A percentile compares a stretch with the other conserved stretches of the same genome.
phyloP scores from a whole-genome alignment of 92 coral and sea anemone genomes.

The Parazoanthus swiftii region DNA sequence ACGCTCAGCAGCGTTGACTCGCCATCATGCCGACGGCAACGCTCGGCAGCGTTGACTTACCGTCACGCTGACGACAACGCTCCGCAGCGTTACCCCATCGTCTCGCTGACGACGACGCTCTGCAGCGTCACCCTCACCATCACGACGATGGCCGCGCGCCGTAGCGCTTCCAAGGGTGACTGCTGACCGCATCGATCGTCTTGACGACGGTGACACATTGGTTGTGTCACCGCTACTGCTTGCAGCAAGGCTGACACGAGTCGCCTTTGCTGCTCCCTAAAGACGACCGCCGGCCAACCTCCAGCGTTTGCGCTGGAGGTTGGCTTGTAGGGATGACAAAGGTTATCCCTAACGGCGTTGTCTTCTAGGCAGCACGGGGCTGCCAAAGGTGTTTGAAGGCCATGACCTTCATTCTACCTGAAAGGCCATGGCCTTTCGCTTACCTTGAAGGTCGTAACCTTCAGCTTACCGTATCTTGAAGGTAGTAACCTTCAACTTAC shows the following conservation, averaged over 20 bases:
- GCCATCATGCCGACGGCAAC: not conserved
- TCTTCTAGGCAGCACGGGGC: too few relatives aligned
- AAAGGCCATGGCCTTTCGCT: too few relatives aligned
- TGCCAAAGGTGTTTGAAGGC: too few relatives aligned
- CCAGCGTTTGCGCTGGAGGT: not conserved
- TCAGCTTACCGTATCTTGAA: too few relatives aligned
- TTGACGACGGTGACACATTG: conserved; percentile 6
- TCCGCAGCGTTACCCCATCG: conserved; percentile 11
- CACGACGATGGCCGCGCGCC: conserved; percentile 8
- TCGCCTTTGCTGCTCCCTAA: not conserved
- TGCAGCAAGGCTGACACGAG: not conserved
- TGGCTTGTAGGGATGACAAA: too few relatives aligned
- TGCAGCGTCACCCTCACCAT: conserved; percentile 11
- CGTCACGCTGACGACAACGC: not conserved
- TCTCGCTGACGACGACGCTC: conserved; percentile 5
- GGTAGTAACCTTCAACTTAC: too few relatives aligned
- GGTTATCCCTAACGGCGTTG: too few relatives aligned
- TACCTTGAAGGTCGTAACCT: too few relatives aligned
- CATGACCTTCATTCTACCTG: too few relatives aligned
- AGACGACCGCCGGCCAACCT: not conserved
- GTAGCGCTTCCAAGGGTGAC: conserved; percentile 11
- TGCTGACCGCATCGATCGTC: conserved; percentile 6
- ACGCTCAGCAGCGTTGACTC: not conserved
- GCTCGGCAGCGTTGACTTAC: not conserved
- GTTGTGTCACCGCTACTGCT: not conserved